phyloP scores from a whole-genome alignment of 2,113 vertebrate genomes.

The Macroglossus sobrinus region DNA sequence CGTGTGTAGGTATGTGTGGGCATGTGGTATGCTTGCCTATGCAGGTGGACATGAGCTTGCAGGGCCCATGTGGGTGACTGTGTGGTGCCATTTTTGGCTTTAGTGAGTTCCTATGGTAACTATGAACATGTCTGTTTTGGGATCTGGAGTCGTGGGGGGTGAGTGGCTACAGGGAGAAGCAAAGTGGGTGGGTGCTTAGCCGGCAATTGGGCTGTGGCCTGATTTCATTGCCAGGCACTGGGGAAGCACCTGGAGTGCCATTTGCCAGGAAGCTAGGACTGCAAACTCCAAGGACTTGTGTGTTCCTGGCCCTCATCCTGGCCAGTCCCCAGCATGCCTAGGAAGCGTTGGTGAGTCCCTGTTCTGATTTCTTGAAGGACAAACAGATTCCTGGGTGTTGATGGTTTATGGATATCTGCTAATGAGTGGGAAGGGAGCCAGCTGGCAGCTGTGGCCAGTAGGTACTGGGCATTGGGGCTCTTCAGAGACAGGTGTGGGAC shows the following conservation, averaged over 20 bases:
- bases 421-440: not conserved
- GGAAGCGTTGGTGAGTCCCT: constrained; percentile 70
- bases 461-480: not conserved
- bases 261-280: not conserved
- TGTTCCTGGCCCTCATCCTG: not conserved
- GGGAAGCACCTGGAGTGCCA: constrained; percentile 25
- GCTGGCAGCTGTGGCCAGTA: not conserved
- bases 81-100: constrained; percentile 74
- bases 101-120: constrained; percentile 85
- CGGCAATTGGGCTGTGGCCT: constrained; percentile 45
- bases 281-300: not conserved
- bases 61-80: constrained; percentile 52
- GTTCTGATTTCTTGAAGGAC: constrained; percentile 2
- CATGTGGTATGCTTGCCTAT: not conserved
- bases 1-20: not conserved
- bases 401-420: not conserved
- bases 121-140: constrained; percentile 73
- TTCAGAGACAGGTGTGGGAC: not conserved
- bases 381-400: not conserved
- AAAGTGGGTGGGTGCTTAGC: constrained; percentile 18
- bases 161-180: constrained; percentile 61
- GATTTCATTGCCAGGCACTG: not conserved
- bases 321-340: not conserved
- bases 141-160: constrained; percentile 66
- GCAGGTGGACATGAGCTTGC: constrained; percentile 65